These are phyloP conservation scores for Drosophila fungiperda DNA, from an alignment of 2,888 invertebrate genomes.

Conservation along the genomic window DNA sequence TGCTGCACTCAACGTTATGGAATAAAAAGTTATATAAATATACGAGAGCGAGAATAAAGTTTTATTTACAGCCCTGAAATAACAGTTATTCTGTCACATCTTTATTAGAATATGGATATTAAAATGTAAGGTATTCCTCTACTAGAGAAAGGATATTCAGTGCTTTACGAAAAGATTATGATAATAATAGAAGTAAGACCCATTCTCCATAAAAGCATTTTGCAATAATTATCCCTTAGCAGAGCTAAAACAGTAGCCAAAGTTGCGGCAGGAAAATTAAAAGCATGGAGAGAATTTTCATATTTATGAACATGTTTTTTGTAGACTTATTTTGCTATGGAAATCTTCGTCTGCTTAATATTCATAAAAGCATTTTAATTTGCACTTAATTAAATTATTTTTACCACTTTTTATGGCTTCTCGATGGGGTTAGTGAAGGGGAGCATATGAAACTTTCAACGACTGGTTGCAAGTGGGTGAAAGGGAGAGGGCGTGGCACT, in stretches of 20 bases:
- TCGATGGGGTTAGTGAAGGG: background rate
- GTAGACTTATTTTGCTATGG: slow-evolving; percentile 1
- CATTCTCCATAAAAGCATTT: slow-evolving; percentile 28
- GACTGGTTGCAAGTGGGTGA: background rate
- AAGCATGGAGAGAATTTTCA: background rate
- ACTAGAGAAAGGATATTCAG: slow-evolving; percentile 18
- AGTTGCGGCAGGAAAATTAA: background rate
- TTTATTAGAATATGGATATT: background rate
- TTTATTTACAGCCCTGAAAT: background rate
- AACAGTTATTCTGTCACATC: background rate
- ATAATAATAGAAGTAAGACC: background rate
- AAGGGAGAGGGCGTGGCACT: slow-evolving; percentile 12
- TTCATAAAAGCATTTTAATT: slow-evolving; percentile 82
- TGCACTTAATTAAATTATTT: slow-evolving; percentile 79
- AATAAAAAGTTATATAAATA: background rate
- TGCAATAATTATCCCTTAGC: slow-evolving; percentile 55
- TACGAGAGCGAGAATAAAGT: background rate
- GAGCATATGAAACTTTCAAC: slow-evolving; percentile 29
- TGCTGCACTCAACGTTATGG: slow-evolving; percentile 2
- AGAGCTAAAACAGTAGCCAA: background rate
- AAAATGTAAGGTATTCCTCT: slow-evolving; percentile 15
- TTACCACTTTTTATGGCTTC: slow-evolving; percentile 14
- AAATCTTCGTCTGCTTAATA: slow-evolving; percentile 59
- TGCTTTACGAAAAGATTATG: slow-evolving; percentile 22
- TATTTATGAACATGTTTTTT: background rate